A percentile compares a stretch with the other conserved stretches of the same genome.
These are phyloP conservation scores for Drosophila sucinea DNA, from an alignment of 1,140 invertebrate species.

Conservation along the genomic window DNA sequence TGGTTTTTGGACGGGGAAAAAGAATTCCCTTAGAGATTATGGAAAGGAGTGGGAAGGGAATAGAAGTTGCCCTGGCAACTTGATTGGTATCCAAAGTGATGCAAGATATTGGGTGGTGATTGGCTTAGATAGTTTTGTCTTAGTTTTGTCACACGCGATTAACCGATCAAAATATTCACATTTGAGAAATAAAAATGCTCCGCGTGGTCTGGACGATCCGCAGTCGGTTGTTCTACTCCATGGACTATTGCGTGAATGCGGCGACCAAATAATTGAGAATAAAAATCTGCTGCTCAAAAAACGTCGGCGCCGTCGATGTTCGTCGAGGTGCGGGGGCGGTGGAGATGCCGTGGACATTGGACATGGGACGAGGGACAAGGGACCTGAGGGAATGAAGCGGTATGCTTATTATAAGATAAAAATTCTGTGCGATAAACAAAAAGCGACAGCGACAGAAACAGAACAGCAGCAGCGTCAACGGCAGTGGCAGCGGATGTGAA, in stretches of 20 bases:
- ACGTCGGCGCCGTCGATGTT: conserved; percentile 25
- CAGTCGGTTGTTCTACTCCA: conserved; percentile 77
- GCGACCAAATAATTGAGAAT: conserved; percentile 69
- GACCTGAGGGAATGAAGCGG: conserved; percentile 35
- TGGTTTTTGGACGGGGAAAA: no score
- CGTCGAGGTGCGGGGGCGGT: conserved; percentile 20
- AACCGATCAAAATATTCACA: conserved; percentile 52
- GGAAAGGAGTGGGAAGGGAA: no score
- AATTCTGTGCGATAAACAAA: conserved; percentile 73
- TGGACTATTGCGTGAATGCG: conserved; percentile 70
- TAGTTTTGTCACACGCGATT: conserved; percentile 36
- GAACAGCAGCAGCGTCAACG: conserved; percentile 14
- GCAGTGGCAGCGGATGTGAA: conserved; percentile 8
- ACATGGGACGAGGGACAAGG: neutral
- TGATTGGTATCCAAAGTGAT: neutral
- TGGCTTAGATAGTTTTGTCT: neutral
- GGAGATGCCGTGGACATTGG: neutral
- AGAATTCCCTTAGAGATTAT: no score
- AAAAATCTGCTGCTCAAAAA: conserved; percentile 63
- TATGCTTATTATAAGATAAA: conserved; percentile 82
- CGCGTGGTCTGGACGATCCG: conserved; percentile 72
- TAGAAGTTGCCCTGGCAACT: neutral
- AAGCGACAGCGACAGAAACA: conserved; percentile 43
- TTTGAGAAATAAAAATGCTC: conserved; percentile 77
- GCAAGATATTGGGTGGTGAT: neutral